Percentiles rank a stretch among this genome's conserved stretches.
These are phyloP conservation scores for Papilio protenor DNA, from an alignment of 2,888 invertebrate species.

Conservation along the genomic window DNA sequence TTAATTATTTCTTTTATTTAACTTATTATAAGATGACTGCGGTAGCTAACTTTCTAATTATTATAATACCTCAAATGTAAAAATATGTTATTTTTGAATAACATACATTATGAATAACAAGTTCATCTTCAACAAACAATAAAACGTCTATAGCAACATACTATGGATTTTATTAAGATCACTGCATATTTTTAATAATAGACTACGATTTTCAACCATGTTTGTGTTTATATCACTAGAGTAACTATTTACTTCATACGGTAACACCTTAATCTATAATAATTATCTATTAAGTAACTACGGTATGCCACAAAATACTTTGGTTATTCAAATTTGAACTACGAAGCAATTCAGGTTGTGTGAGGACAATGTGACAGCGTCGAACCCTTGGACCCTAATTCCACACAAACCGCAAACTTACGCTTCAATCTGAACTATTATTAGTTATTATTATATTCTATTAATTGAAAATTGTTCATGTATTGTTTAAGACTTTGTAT, in stretches of 20 bases:
- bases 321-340: neutral
- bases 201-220: neutral
- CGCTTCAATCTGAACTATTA: slow-evolving; percentile 14
- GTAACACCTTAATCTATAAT: neutral
- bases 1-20: too few species aligned
- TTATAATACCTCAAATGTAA: too few species aligned
- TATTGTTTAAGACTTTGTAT: neutral
- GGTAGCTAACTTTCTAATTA: too few species aligned
- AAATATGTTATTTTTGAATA: too few species aligned
- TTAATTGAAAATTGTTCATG: slow-evolving; percentile 13
- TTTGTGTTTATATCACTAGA: neutral
- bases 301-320: neutral
- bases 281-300: slow-evolving; percentile 16
- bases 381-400: slow-evolving; percentile 36
- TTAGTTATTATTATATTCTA: slow-evolving; percentile 6
- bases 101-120: too few species aligned
- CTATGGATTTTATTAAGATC: too few species aligned
- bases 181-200: neutral
- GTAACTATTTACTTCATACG: neutral
- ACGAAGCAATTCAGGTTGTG: slow-evolving; percentile 24
- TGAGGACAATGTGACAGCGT: slow-evolving; percentile 19
- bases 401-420: slow-evolving; percentile 28
- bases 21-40: too few species aligned
- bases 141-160: too few species aligned
- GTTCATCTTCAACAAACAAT: too few species aligned